Evolutionary conservation across 2,797 vertebrate species (phyloP).

Genomic region (Bovichtus variegatus): DNA sequence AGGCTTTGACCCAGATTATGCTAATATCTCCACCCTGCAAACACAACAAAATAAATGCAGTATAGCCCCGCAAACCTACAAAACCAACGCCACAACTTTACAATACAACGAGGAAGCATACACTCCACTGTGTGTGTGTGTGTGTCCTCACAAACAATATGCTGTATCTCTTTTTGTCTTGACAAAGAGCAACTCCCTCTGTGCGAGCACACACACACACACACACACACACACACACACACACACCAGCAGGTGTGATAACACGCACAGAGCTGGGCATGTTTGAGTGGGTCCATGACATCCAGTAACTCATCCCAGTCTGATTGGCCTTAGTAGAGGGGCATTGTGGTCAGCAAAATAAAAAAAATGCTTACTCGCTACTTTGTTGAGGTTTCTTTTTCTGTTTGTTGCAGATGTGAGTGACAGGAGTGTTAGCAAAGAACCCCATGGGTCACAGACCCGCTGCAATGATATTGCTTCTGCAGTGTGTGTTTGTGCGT

Average conservation of each 20-base stretch:
- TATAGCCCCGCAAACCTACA: conserved; percentile 59
- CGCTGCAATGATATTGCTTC: conserved; percentile 60
- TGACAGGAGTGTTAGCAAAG: conserved; percentile 76
- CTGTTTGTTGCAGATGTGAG: conserved; percentile 75
- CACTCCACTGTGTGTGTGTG: conserved; percentile 11
- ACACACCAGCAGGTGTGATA: conserved; percentile 7
- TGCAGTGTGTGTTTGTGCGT: conserved; percentile 41
- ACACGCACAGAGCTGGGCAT: conserved; percentile 21
- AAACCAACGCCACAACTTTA: conserved; percentile 56
- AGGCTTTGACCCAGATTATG: conserved; percentile 79
- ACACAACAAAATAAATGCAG: conserved; percentile 72
- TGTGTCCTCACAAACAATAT: conserved; percentile 5
- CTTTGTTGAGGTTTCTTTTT: conserved; percentile 74
- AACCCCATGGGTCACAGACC: conserved; percentile 64
- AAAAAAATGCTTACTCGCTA: conserved; percentile 75
- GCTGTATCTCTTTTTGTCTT: conserved; percentile 24
- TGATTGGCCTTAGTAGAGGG: conserved; percentile 62
- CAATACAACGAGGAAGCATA: conserved; percentile 27
- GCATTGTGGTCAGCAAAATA: conserved; percentile 79
- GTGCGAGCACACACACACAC: neutral
- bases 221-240: conserved; percentile 9
- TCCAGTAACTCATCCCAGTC: conserved; percentile 75
- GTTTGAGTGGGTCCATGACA: conserved; percentile 59
- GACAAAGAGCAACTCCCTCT: conserved; percentile 11
- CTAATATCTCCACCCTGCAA: conserved; percentile 64